A percentile compares a stretch with the other conserved stretches of the same genome.
Conservation (phyloP, 1,140 invertebrate genomes). For the Solen grandis region DNA sequence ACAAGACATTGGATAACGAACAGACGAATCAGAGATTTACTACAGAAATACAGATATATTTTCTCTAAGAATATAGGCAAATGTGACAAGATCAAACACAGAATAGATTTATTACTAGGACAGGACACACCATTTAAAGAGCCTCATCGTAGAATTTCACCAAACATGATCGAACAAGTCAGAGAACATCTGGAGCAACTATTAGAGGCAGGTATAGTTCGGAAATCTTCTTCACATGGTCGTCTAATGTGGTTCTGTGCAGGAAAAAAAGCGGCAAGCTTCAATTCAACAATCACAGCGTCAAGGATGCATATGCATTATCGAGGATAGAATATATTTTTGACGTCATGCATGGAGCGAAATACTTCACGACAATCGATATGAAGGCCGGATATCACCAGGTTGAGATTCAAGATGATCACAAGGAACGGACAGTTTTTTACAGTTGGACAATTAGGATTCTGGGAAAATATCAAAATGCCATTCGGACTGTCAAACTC, state of each 20-base stretch:
- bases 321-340: constrained; percentile 5
- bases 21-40: neutral
- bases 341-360: neutral
- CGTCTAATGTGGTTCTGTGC: neutral
- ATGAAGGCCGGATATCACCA: neutral
- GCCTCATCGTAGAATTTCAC: neutral
- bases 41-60: neutral
- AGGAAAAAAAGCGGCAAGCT: neutral
- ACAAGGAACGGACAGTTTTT: constrained; percentile 48
- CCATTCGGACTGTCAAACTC: constrained; percentile 56
- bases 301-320: neutral
- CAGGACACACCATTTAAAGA: constrained; percentile 3
- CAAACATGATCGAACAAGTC: constrained; percentile 3
- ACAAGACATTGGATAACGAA: no score
- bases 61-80: neutral
- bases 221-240: constrained; percentile 4
- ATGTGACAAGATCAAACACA: neutral
- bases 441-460: constrained; percentile 36
- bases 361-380: constrained; percentile 3
- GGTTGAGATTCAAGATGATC: constrained; percentile 25
- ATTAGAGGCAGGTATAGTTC: neutral
- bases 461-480: constrained; percentile 42
- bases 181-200: neutral
- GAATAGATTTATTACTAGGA: neutral
- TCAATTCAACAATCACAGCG: neutral